phyloP scores from a whole-genome alignment of 2,797 vertebrate species.

The Eurystomus glaucurus region DNA sequence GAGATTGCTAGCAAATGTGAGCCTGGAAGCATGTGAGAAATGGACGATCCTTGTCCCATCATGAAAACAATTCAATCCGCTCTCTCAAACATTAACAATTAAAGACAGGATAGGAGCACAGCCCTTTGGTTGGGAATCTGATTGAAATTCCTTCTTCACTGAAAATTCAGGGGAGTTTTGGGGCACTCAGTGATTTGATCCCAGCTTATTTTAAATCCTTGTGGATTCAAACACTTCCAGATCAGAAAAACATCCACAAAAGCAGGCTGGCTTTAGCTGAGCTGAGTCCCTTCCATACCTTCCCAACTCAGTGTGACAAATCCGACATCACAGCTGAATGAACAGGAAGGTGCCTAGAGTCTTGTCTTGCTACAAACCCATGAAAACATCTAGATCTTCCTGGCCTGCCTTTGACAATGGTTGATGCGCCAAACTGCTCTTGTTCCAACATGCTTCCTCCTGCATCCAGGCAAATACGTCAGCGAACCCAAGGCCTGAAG shows the following conservation, averaged over 20 bases:
- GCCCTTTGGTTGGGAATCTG: background rate
- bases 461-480: background rate
- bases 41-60: background rate
- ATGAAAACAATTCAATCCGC: background rate
- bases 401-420: background rate
- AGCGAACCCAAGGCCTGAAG: background rate
- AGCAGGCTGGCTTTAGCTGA: background rate
- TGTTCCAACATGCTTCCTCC: background rate
- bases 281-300: background rate
- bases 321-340: background rate
- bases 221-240: background rate
- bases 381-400: background rate
- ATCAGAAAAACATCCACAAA: background rate
- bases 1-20: background rate
- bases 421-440: background rate
- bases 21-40: background rate
- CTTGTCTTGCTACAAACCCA: background rate
- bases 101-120: background rate
- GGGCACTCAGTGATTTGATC: background rate
- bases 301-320: background rate
- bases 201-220: background rate
- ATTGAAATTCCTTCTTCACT: background rate
- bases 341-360: background rate
- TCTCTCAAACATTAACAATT: background rate
- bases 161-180: background rate